Evolutionary conservation across 2,888 invertebrate species (phyloP).

Genomic region (Leucoptera coffeella): DNA sequence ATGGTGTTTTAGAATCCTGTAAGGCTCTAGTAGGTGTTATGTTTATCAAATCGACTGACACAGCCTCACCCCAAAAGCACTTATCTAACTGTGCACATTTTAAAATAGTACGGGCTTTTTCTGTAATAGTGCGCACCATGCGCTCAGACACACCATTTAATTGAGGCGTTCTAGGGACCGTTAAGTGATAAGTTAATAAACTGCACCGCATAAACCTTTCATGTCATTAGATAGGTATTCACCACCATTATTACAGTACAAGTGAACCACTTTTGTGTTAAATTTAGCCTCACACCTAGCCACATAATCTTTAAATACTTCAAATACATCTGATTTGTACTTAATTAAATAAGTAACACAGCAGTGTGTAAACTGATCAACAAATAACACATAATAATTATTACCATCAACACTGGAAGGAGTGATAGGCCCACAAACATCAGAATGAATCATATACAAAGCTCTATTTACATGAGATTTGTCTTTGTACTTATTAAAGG

Average conservation of each 20-base stretch:
- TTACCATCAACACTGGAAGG: slow-evolving; percentile 13
- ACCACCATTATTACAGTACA: slow-evolving; percentile 11
- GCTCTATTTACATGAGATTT: not conserved
- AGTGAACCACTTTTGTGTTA: not conserved
- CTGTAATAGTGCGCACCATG: slow-evolving; percentile 16
- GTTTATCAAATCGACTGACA: slow-evolving; percentile 17
- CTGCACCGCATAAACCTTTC: slow-evolving; percentile 13
- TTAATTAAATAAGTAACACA: not conserved
- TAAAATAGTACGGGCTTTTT: slow-evolving; percentile 13
- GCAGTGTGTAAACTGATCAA: not conserved
- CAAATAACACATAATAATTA: slow-evolving; percentile 9
- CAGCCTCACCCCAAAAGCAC: slow-evolving; percentile 17
- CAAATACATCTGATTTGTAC: not conserved
- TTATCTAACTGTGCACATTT: slow-evolving; percentile 10
- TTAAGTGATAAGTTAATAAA: slow-evolving; percentile 16
- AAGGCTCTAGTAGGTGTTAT: slow-evolving; percentile 14
- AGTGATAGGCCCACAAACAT: slow-evolving; percentile 15
- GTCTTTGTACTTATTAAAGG: slow-evolving; percentile 9
- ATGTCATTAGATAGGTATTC: slow-evolving; percentile 15
- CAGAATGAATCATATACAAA: not conserved
- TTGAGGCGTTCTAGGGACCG: slow-evolving; percentile 19
- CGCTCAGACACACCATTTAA: slow-evolving; percentile 19
- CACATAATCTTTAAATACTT: not conserved
- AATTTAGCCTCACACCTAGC: not conserved
- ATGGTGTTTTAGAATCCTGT: slow-evolving; percentile 14